Evolutionary conservation across 2,113 vertebrate genomes (phyloP).

Genomic region (Heloderma charlesbogerti): DNA sequence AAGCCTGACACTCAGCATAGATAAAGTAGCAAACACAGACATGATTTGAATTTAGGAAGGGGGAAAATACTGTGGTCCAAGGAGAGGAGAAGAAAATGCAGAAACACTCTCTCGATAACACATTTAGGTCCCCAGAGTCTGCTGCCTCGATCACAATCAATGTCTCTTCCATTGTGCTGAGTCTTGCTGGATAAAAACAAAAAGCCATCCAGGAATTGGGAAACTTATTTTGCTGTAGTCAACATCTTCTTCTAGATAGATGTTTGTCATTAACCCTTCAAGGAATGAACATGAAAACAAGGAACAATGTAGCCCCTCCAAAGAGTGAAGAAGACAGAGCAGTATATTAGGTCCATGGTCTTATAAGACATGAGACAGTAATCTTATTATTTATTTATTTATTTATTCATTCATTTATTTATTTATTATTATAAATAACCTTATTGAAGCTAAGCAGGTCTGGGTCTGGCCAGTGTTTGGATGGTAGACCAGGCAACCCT

Average conservation of each 20-base stretch:
- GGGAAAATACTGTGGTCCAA: background rate
- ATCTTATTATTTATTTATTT: too few species aligned
- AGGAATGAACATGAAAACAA: background rate
- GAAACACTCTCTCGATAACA: slow-evolving; percentile 44
- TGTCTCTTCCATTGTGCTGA: slow-evolving; percentile 14
- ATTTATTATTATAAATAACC: too few species aligned
- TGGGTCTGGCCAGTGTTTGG: background rate
- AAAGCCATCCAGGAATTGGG: slow-evolving; percentile 17
- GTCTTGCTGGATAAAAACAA: slow-evolving; percentile 34
- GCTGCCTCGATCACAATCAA: slow-evolving; percentile 20
- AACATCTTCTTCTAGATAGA: background rate
- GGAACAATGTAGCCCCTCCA: background rate
- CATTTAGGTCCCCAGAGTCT: slow-evolving; percentile 12
- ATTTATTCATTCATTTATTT: too few species aligned
- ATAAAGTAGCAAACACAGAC: slow-evolving; percentile 12
- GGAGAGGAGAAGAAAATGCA: slow-evolving; percentile 35
- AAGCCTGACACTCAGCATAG: background rate
- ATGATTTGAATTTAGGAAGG: background rate
- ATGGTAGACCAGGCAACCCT: background rate
- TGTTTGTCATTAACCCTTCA: background rate
- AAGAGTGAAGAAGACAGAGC: background rate
- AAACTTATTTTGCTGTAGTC: slow-evolving; percentile 9
- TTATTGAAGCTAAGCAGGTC: background rate
- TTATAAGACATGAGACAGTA: background rate
- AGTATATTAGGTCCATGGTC: background rate